Conservation (phyloP, 2,113 vertebrate genomes). For the Callithrix jacchus region DNA sequence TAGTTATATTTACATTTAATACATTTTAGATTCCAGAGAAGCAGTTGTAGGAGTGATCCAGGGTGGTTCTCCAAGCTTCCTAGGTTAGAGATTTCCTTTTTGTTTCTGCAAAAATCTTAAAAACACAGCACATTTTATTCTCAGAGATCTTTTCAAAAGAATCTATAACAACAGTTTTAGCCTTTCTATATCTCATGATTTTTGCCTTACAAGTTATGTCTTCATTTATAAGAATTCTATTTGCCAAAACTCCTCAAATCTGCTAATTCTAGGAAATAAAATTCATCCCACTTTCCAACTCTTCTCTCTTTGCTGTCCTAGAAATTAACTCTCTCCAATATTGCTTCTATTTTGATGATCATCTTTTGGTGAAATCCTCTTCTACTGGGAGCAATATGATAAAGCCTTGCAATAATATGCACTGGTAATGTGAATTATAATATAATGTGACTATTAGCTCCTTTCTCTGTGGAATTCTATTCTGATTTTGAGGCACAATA, state of each 20-base stretch:
- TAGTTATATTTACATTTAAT: neutral
- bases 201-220: neutral
- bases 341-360: neutral
- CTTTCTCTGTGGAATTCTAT: neutral
- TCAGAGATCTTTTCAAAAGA: neutral
- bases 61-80: neutral
- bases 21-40: neutral
- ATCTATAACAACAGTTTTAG: neutral
- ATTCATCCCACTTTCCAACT: neutral
- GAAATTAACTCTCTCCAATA: neutral
- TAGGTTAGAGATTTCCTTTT: neutral
- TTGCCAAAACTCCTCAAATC: neutral
- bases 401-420: neutral
- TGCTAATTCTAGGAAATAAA: neutral
- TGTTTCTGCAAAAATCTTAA: neutral
- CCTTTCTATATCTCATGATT: neutral
- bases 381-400: neutral
- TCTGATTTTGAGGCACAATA: neutral
- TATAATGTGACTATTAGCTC: neutral
- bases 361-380: neutral
- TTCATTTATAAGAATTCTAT: neutral
- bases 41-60: neutral
- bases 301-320: neutral
- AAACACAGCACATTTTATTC: neutral
- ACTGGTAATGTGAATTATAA: neutral